Evolutionary conservation across 2,888 invertebrate species (phyloP).

Genomic region (Bursaphelenchus okinawaensis): DNA sequence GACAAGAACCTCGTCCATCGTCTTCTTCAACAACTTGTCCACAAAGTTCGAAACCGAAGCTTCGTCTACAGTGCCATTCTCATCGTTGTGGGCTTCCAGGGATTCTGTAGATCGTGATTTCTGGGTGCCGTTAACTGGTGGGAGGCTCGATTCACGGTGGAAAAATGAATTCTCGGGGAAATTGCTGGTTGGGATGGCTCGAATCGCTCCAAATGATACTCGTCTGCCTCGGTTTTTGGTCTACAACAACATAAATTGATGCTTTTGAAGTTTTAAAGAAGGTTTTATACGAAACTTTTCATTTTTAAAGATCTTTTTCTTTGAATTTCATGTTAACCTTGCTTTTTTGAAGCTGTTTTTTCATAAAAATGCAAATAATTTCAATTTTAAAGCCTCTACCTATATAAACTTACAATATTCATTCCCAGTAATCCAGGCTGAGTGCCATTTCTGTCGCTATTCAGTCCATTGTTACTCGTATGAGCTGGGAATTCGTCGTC

Average conservation of each 20-base stretch:
- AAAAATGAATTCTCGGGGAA: slow-evolving; percentile 7
- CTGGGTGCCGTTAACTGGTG: neutral
- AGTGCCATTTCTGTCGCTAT: neutral
- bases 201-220: slow-evolving; percentile 39
- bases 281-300: no score
- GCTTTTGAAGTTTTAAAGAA: neutral
- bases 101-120: slow-evolving; percentile 10
- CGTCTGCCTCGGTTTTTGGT: slow-evolving; percentile 35
- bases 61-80: slow-evolving; percentile 12
- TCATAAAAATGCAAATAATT: neutral
- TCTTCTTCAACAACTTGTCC: slow-evolving; percentile 32
- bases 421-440: slow-evolving; percentile 4
- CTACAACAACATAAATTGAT: neutral
- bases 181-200: slow-evolving; percentile 28
- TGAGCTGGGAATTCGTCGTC: slow-evolving; percentile 9
- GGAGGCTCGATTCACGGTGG: neutral
- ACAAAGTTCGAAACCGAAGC: slow-evolving; percentile 30
- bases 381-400: neutral
- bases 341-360: neutral
- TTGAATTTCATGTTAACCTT: no score
- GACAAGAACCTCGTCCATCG: slow-evolving; percentile 33
- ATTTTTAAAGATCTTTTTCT: no score
- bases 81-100: slow-evolving; percentile 8
- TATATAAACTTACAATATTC: neutral
- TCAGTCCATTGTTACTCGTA: neutral